Base-by-base conservation (phyloP, 2,113 vertebrate species). In the Electrona antarctica region DNA sequence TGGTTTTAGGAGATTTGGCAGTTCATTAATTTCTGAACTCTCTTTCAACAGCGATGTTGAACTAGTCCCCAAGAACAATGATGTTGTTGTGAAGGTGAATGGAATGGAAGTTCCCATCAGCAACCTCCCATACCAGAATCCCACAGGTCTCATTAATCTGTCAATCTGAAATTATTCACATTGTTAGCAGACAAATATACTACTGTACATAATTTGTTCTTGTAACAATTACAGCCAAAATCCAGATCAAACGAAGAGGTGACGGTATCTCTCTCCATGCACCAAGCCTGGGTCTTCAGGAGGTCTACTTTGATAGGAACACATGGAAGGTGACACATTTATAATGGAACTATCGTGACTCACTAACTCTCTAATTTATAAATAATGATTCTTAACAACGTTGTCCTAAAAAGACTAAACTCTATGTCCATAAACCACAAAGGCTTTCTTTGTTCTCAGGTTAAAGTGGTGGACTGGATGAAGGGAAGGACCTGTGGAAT, bases 401-500 rank as follows among this genome's bases (percentile, higher is more conserved):
- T 41, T 3, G 5, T 41, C 33, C 33, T 41, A 4, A 41, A 41
- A 41, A 41, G 5, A 41, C 33, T 21, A 41, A 3, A 41, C 33
- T 41, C 33, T 41, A 41, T 3, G 33, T 41, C 33, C 33, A 41
- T 41, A 41, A 41, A 41, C 33, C 33, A 41, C 51, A 10, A 54
- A 13, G 8, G 12, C 11, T 12, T 49, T 55, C 45, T 33, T 3
- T 0, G 33, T 62, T 49, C 68, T 54, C 76, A 96, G 95, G 73
- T 95, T 79, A 59, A 85, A 77, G 80, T 94, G 78, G 79, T 85
- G 28, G 90, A 95, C 83, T 94, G 93, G 92, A 95, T 96, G 94
- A 88, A 69, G 77, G 93, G 93, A 62, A 83, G 94, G 86, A 94
- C 91, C 0, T 94, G 92, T 78, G 94, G 94, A 70, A 80, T 95